Evolutionary conservation across 1,140 invertebrate genomes (phyloP).

Genomic region (Ptiloglossa arizonensis): DNA sequence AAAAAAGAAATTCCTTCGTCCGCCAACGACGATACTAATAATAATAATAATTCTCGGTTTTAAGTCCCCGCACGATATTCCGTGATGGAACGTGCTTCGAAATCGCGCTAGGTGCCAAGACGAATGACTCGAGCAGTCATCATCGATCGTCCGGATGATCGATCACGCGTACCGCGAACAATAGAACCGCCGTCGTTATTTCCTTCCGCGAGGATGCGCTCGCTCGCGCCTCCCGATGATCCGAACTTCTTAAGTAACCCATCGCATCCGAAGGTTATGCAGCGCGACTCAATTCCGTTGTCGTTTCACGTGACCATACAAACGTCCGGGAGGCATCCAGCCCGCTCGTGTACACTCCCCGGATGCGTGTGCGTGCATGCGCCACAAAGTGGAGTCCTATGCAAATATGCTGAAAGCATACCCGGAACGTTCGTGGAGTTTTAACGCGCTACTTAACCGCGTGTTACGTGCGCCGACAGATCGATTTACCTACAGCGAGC

Average conservation of each 20-base stretch:
- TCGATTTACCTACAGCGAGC: slow-evolving; percentile 56
- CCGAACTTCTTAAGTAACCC: slow-evolving; percentile 35
- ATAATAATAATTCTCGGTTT: too few species aligned
- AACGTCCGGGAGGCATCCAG: slow-evolving; percentile 20
- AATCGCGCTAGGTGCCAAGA: neutral
- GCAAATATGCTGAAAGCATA: slow-evolving; percentile 68
- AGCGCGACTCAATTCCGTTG: neutral
- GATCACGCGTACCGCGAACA: neutral
- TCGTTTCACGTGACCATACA: slow-evolving; percentile 37
- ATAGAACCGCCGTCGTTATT: neutral
- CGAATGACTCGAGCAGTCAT: slow-evolving; percentile 1
- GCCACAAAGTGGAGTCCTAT: slow-evolving; percentile 56
- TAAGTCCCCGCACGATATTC: neutral
- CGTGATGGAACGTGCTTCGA: neutral
- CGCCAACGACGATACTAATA: too few species aligned
- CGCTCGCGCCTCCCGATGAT: slow-evolving; percentile 12
- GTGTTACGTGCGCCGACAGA: slow-evolving; percentile 61
- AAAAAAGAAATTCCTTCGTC: too few species aligned
- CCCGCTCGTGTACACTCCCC: slow-evolving; percentile 1
- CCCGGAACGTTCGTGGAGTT: slow-evolving; percentile 57
- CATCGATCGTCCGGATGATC: slow-evolving; percentile 3
- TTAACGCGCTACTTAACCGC: slow-evolving; percentile 67
- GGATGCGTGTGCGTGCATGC: slow-evolving; percentile 20
- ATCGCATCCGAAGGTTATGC: slow-evolving; percentile 8
- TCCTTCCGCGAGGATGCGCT: slow-evolving; percentile 26